Base-by-base conservation (phyloP, 2,797 vertebrate species). In the Arrhamphus sclerolepis region DNA sequence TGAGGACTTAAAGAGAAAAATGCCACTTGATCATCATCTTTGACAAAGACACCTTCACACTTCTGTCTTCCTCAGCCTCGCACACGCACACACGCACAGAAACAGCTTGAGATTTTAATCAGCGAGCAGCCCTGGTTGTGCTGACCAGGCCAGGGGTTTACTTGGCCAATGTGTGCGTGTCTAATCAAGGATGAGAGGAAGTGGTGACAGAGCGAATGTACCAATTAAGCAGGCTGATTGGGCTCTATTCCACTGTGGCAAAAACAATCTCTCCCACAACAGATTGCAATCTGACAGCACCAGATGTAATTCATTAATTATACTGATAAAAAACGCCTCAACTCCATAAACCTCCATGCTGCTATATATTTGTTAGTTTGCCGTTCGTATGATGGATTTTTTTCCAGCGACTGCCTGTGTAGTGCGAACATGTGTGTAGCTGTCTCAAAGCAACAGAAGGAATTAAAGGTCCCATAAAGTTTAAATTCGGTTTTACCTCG, bases 261-360 rank as follows among this genome's bases (percentile, higher is more conserved):
- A 86, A 90, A 93, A 92, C 89, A 89, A 90, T 92, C 88, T 88
- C 85, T 82, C 81, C 80, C 68, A 82, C 81, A 86, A 87, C 89
- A 91, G 91, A 92, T 89, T 92, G 91, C 89, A 87, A 84, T 87
- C 90, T 91, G 91, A 93, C 90, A 90, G 90, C 85, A 89, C 80
- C 91, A 92, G 91, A 92, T 92, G 91, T 91, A 92, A 89, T 91
- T 88, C 87, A 92, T 91, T 92, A 91, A 92, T 92, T 92, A 91
- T 70, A 85, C 86, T 81, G 89, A 91, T 89, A 89, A 91, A 31
- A 91, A 92, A 79, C 29, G 76, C 52, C 71, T 71, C 77, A 76
- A 77, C 83, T 82, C 74, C 66, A 78, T 81, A 82, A 77, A 83
- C 77, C 84, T 64, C 56, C 81, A 73, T 60, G 52, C 75, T 66